Conservation (phyloP, 2,113 vertebrate species). For the Oreotrochilus melanogaster region DNA sequence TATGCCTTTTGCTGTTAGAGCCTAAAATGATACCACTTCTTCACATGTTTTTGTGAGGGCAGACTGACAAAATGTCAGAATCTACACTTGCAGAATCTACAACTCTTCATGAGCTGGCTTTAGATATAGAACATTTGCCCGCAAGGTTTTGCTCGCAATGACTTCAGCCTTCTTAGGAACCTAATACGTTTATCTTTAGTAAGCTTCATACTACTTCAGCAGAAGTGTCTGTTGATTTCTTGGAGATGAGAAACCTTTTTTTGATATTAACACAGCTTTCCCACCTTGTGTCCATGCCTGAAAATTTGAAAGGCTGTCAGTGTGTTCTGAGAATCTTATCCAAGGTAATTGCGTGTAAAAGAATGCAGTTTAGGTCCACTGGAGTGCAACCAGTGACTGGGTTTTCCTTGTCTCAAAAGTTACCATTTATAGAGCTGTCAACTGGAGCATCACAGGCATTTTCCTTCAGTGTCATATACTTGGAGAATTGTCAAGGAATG, state of each 20-base stretch:
- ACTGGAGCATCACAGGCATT: not conserved
- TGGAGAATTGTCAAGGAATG: not conserved
- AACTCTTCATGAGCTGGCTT: not conserved
- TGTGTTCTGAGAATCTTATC: not conserved
- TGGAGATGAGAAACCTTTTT: not conserved
- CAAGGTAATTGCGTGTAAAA: not conserved
- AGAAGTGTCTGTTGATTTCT: not conserved
- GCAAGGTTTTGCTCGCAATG: not conserved
- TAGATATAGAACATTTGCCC: not conserved
- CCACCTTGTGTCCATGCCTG: not conserved
- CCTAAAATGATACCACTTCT: not conserved
- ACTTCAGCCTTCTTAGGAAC: not conserved
- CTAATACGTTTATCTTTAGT: not conserved
- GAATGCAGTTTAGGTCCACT: not conserved
- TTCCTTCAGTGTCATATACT: not conserved
- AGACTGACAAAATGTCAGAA: not conserved
- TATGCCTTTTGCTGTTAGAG: not conserved
- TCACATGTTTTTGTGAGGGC: not conserved
- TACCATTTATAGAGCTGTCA: not conserved
- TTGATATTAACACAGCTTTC: not conserved
- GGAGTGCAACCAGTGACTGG: not conserved
- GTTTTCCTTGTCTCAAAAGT: not conserved
- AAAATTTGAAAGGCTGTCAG: not conserved
- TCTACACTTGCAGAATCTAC: not conserved
- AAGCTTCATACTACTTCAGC: not conserved